phyloP scores from a whole-genome alignment of 2,888 invertebrate species.

The Aleiodes alternator region DNA sequence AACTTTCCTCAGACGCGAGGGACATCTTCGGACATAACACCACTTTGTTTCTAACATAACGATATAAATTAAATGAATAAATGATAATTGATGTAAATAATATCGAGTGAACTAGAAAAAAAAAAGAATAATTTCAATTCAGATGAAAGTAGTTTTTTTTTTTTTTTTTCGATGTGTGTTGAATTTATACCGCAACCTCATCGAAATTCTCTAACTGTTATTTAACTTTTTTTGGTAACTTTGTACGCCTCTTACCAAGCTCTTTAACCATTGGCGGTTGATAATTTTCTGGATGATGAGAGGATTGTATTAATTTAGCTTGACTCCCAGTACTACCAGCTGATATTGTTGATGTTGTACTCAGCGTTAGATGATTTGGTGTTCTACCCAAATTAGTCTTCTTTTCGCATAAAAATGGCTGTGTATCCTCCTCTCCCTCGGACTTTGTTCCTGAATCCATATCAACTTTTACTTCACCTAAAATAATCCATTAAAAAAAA shows the following conservation, averaged over 20 bases:
- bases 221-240: conserved; percentile 55
- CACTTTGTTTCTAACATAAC: too few relatives aligned
- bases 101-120: not conserved
- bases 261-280: conserved; percentile 92
- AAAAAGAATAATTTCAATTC: not conserved
- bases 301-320: conserved; percentile 94
- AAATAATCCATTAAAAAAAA: conserved; percentile 51
- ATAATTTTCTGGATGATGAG: conserved; percentile 94
- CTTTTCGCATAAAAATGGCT: conserved; percentile 78
- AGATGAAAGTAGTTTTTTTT: too few relatives aligned
- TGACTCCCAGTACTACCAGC: conserved; percentile 96
- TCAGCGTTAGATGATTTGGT: conserved; percentile 93
- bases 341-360: conserved; percentile 95
- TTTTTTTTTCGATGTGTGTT: not conserved
- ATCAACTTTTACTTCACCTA: conserved; percentile 73
- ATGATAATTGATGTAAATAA: not conserved
- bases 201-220: conserved; percentile 47
- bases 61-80: conserved; percentile 1
- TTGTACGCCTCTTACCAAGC: conserved; percentile 83
- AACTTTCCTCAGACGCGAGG: too few relatives aligned
- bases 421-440: conserved; percentile 90
- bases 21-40: too few relatives aligned
- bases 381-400: conserved; percentile 88
- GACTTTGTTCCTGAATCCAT: conserved; percentile 88
- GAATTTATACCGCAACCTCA: conserved; percentile 47